A percentile compares a stretch with the other conserved stretches of the same genome.
Evolutionary conservation across 2,113 vertebrate species (phyloP).

Genomic region (Zosterops pallidus): DNA sequence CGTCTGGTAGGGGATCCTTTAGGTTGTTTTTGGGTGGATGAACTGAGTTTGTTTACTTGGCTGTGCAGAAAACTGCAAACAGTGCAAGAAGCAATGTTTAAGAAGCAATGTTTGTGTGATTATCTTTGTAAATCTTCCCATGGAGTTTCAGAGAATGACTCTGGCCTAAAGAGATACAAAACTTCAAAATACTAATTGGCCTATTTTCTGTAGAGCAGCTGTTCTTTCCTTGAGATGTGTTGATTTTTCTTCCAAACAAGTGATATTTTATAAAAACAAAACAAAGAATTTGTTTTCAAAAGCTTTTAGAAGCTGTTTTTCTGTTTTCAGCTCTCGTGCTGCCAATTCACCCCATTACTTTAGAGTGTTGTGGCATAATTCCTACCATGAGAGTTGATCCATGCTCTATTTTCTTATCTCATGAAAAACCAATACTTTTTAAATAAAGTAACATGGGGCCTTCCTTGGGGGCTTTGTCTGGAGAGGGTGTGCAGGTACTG

Average conservation of each 20-base stretch:
- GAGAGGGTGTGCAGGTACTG: not conserved
- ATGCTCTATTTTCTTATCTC: not conserved
- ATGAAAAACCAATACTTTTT: not conserved
- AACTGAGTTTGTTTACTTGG: not conserved
- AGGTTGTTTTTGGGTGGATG: not conserved
- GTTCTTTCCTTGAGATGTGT: not conserved
- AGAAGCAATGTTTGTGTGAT: not conserved
- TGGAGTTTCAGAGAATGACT: not conserved
- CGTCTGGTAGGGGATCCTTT: not conserved
- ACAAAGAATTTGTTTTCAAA: not conserved
- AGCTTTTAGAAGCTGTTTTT: not conserved
- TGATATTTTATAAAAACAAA: not conserved
- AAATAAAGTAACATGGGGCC: fast-evolving
- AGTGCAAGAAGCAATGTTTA: not conserved
- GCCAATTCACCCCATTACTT: not conserved
- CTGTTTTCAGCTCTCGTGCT: not conserved
- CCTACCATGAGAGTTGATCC: not conserved
- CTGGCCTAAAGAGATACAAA: not conserved
- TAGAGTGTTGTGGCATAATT: fast-evolving
- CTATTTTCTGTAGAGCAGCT: not conserved
- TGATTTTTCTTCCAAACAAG: not conserved
- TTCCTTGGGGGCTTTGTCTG: not conserved
- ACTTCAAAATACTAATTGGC: not conserved
- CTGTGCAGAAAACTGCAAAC: not conserved
- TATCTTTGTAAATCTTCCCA: not conserved